Evolutionary conservation across 2,888 invertebrate species (phyloP).

Genomic region (Catocala sponsa): DNA sequence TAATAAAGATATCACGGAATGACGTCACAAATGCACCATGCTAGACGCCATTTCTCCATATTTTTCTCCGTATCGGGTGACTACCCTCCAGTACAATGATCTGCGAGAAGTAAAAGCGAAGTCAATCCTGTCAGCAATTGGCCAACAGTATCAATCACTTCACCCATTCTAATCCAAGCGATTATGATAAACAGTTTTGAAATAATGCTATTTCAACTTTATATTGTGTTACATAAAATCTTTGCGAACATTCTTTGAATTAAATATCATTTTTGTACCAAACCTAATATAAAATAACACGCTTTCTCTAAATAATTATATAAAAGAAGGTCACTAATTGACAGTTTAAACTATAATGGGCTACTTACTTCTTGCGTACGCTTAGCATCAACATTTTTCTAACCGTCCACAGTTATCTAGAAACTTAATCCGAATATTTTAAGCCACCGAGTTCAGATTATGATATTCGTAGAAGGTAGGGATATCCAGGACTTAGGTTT

Average conservation of each 20-base stretch:
- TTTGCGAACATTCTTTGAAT: slow-evolving; percentile 1
- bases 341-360: slow-evolving; percentile 5
- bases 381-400: too few relatives aligned
- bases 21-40: too few relatives aligned
- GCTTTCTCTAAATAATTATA: slow-evolving; percentile 19
- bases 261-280: slow-evolving; percentile 8
- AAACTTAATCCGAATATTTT: too few relatives aligned
- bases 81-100: too few relatives aligned
- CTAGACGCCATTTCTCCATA: too few relatives aligned
- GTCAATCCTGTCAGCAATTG: neutral
- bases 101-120: neutral
- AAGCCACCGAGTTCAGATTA: too few relatives aligned
- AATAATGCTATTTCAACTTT: slow-evolving; percentile 7
- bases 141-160: neutral
- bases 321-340: slow-evolving; percentile 15
- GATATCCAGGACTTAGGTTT: too few relatives aligned
- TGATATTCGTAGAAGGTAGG: too few relatives aligned
- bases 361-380: neutral
- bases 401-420: too few relatives aligned
- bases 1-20: too few relatives aligned
- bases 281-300: slow-evolving; percentile 6
- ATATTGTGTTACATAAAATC: slow-evolving; percentile 12
- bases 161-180: slow-evolving; percentile 2
- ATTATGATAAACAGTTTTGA: slow-evolving; percentile 7
- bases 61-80: too few relatives aligned